Evolutionary conservation across 2,113 vertebrate genomes (phyloP).

Genomic region (Ancistrus triradiatus): DNA sequence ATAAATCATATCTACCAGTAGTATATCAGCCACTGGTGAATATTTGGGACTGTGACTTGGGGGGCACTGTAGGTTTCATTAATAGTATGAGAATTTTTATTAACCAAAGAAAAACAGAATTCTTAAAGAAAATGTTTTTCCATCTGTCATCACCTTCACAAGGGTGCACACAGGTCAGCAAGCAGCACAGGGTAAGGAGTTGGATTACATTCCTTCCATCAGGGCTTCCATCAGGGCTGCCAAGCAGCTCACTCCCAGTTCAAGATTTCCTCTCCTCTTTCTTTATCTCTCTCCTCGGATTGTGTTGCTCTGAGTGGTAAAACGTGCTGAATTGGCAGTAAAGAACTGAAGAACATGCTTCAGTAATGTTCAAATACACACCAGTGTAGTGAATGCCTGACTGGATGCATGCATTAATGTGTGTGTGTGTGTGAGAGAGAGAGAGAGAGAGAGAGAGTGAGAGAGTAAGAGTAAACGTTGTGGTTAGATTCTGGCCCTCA

Average conservation of each 20-base stretch:
- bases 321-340: conserved; percentile 4
- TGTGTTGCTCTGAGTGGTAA: conserved; percentile 8
- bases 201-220: conserved; percentile 75
- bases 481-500: conserved; percentile 34
- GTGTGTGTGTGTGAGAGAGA: conserved; percentile 23
- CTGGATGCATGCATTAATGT: conserved; percentile 1
- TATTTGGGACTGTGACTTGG: too few relatives aligned
- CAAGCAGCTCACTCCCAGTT: conserved; percentile 75
- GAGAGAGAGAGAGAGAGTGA: too few relatives aligned
- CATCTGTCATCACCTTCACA: too few relatives aligned
- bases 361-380: background rate
- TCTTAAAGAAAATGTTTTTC: too few relatives aligned
- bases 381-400: too few relatives aligned
- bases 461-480: conserved; percentile 25
- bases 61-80: background rate
- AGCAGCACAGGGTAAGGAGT: conserved; percentile 59
- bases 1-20: too few relatives aligned
- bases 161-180: conserved; percentile 47
- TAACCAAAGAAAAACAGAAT: too few relatives aligned
- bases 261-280: conserved; percentile 67
- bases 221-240: conserved; percentile 57
- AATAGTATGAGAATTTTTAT: background rate
- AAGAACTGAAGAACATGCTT: background rate
- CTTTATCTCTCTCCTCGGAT: conserved; percentile 20
- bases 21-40: too few relatives aligned